Conservation (phyloP, 2,888 invertebrate genomes). For the Ochlodes sylvanus region DNA sequence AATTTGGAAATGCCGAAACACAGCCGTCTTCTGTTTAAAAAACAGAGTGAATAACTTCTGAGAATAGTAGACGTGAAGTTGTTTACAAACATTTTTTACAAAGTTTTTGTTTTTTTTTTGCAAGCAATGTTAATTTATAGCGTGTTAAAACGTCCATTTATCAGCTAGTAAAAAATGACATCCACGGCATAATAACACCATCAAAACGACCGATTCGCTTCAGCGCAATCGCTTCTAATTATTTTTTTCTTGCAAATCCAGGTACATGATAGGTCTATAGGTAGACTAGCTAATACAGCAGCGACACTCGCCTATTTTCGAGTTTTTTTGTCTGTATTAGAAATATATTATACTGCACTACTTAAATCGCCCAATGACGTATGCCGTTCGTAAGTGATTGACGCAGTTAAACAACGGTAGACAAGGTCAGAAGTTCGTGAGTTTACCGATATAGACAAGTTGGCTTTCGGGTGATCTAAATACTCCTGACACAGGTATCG, state of each 20-base stretch:
- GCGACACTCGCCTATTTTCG: background rate
- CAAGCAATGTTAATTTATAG: background rate
- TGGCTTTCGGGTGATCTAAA: too few species aligned
- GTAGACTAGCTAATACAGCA: background rate
- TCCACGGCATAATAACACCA: background rate
- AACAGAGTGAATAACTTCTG: background rate
- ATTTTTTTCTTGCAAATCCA: slow-evolving; percentile 13
- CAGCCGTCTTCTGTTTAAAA: too few species aligned
- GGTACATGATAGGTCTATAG: slow-evolving; percentile 1
- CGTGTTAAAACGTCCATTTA: background rate
- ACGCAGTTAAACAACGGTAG: too few species aligned
- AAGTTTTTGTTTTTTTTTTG: background rate
- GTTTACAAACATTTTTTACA: background rate
- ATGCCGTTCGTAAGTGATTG: too few species aligned
- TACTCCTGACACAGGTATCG: too few species aligned
- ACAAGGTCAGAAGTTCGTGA: too few species aligned
- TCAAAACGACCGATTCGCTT: slow-evolving; percentile 18
- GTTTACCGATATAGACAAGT: too few species aligned
- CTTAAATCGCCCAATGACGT: too few species aligned
- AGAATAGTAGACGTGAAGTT: background rate
- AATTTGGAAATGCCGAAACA: too few species aligned
- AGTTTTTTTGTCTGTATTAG: too few species aligned
- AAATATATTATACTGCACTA: too few species aligned
- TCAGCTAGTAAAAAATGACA: slow-evolving; percentile 6
- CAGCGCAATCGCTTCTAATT: slow-evolving; percentile 14